Evolutionary conservation across 2,888 invertebrate species (phyloP).

Genomic region (Coelopa pilipes): DNA sequence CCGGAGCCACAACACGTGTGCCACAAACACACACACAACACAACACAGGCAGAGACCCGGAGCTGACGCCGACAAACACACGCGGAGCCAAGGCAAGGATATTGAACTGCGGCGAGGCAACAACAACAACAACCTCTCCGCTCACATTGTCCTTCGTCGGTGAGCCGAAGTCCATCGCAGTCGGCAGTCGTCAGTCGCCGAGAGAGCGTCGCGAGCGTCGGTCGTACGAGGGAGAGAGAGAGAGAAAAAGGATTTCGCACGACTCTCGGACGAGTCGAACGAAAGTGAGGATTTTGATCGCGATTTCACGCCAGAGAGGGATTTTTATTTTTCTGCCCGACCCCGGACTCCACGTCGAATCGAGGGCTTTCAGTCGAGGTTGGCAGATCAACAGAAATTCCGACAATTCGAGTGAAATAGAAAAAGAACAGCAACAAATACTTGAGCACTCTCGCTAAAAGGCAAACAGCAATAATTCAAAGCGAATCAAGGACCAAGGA

Average conservation of each 20-base stretch:
- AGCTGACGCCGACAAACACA: neutral
- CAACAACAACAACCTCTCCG: neutral
- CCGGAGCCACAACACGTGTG: neutral
- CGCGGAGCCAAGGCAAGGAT: neutral
- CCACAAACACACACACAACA: no score
- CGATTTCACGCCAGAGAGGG: no score
- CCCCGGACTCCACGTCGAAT: neutral
- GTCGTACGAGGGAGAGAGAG: neutral
- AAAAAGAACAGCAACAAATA: no score
- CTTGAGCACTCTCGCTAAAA: no score
- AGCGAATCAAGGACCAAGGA: no score
- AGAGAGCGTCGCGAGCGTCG: slow-evolving; percentile 5
- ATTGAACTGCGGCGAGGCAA: neutral
- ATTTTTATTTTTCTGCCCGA: neutral
- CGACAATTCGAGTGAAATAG: neutral
- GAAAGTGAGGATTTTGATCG: no score
- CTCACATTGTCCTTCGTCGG: no score
- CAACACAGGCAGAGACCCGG: neutral
- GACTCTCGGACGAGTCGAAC: no score
- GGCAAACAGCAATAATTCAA: no score
- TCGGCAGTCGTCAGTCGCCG: neutral
- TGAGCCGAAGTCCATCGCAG: no score
- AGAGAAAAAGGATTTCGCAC: neutral
- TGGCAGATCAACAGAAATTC: neutral
- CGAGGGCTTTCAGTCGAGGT: neutral